A percentile compares a stretch with the other conserved stretches of the same genome.
These are phyloP conservation scores for Ditylenchus weischeri DNA, from an alignment of 2,888 invertebrate species.

Conservation along the genomic window DNA sequence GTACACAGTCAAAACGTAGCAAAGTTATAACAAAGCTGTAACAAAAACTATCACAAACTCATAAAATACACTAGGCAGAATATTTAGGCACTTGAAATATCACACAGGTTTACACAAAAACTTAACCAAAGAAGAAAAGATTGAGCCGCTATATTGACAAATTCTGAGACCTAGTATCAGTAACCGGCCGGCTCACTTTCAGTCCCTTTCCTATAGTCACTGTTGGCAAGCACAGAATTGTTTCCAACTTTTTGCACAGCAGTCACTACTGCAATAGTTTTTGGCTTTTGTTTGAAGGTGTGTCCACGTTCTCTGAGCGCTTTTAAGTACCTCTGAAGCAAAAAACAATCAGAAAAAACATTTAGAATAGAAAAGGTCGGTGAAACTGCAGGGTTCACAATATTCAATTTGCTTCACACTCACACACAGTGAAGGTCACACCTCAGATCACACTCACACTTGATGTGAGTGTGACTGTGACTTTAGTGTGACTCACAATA, in stretches of 20 bases:
- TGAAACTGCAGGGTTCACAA: slow-evolving; percentile 39
- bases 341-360: slow-evolving; percentile 1
- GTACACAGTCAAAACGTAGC: too few relatives aligned
- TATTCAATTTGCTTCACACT: too few relatives aligned
- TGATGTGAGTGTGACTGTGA: too few relatives aligned
- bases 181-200: slow-evolving; percentile 56
- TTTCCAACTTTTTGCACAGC: slow-evolving; percentile 42
- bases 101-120: too few relatives aligned
- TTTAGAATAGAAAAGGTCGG: slow-evolving; percentile 18
- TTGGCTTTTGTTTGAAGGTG: slow-evolving; percentile 21
- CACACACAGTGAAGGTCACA: too few relatives aligned
- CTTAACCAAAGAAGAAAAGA: not conserved
- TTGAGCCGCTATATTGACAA: not conserved
- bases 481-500: too few relatives aligned
- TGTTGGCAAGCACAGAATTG: slow-evolving; percentile 51
- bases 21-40: too few relatives aligned
- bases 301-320: slow-evolving; percentile 28
- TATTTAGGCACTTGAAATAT: too few relatives aligned
- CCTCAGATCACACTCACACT: too few relatives aligned
- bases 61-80: too few relatives aligned
- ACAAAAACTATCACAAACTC: too few relatives aligned
- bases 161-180: slow-evolving; percentile 19
- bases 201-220: slow-evolving; percentile 54
- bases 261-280: slow-evolving; percentile 39
- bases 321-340: slow-evolving; percentile 34